Conservation (phyloP, 1,140 invertebrate species). For the Littorina saxatilis region DNA sequence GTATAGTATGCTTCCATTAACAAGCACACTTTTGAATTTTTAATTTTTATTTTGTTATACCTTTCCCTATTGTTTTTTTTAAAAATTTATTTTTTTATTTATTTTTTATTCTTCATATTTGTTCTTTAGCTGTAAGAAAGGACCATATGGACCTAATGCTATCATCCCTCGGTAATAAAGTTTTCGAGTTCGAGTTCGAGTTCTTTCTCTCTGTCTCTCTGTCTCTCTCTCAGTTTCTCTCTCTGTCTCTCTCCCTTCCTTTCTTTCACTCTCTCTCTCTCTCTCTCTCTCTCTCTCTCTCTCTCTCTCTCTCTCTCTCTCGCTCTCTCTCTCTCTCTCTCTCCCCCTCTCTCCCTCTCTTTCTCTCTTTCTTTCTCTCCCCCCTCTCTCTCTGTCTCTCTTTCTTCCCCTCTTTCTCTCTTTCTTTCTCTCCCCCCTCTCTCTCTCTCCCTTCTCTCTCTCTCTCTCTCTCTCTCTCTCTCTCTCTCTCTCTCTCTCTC, state of each 20-base stretch:
- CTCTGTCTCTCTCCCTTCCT: not conserved
- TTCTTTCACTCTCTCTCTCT: not conserved
- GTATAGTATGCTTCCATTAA: no score
- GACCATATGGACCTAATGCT: no score
- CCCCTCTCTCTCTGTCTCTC: not conserved
- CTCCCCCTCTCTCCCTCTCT: conserved; percentile 13
- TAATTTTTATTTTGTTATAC: no score
- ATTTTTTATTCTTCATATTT: no score
- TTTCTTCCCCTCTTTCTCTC: not conserved
- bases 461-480: conserved; percentile 15
- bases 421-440: not conserved
- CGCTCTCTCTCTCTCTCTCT: not conserved
- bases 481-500: conserved; percentile 15
- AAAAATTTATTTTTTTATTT: no score
- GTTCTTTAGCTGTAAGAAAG: no score
- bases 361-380: conserved; percentile 1
- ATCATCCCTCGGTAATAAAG: no score
- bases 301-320: no score
- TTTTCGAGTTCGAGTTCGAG: no score
- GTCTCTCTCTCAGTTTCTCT: not conserved
- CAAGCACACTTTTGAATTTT: no score
- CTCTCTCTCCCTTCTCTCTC: not conserved
- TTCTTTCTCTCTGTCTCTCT: not conserved
- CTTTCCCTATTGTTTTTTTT: no score
- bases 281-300: no score